These are phyloP conservation scores for Polypedilum pembai DNA, from an alignment of 1,140 invertebrate genomes.

Conservation along the genomic window DNA sequence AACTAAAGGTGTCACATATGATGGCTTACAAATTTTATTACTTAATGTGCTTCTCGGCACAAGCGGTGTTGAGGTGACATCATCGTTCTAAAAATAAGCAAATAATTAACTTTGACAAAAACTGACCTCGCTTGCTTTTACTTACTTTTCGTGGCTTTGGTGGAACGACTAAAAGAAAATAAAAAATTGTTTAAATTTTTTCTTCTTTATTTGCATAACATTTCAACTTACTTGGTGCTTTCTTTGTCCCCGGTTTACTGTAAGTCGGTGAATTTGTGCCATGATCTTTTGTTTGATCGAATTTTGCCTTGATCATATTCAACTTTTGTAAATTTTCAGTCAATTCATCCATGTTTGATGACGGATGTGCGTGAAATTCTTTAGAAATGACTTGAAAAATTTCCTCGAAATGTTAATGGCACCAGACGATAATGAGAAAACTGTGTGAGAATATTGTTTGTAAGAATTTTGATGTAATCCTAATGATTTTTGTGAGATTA, in stretches of 20 bases:
- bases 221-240: conserved; percentile 6
- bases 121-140: not conserved
- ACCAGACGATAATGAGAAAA: not conserved
- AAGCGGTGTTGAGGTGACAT: not conserved
- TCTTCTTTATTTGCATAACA: not conserved
- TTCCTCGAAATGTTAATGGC: not conserved
- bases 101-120: not conserved
- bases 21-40: conserved; percentile 16
- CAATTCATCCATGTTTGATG: not conserved
- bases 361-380: not conserved
- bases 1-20: not conserved
- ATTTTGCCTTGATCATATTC: not conserved
- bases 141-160: conserved; percentile 3
- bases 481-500: no score
- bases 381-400: not conserved
- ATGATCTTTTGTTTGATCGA: not conserved
- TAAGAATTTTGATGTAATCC: no score
- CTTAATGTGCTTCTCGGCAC: not conserved
- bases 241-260: conserved; percentile 13
- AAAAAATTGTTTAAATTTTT: not conserved
- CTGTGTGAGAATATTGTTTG: no score
- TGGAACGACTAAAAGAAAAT: not conserved
- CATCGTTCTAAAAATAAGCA: conserved; percentile 15
- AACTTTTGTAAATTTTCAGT: conserved; percentile 2
- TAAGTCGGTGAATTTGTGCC: not conserved